Percentiles rank a stretch among this genome's conserved stretches.
phyloP scores from a whole-genome alignment of 2,797 vertebrate genomes.

The Eulemur coronatus region DNA sequence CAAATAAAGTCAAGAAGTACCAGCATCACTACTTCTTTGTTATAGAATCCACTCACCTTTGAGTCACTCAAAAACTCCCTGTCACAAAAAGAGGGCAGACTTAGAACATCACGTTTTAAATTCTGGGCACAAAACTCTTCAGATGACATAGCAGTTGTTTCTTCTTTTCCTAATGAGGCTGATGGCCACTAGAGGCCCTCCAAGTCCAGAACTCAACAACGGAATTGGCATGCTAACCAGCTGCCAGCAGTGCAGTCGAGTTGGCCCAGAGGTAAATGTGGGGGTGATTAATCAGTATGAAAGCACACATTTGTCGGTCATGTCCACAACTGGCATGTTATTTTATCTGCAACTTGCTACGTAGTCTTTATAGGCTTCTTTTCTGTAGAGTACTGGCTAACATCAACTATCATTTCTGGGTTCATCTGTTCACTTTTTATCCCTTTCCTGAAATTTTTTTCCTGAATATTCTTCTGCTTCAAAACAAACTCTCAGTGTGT shows the following conservation, averaged over 20 bases:
- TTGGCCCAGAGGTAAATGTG: neutral
- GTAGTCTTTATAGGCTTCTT: neutral
- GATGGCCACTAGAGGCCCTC: constrained; percentile 80
- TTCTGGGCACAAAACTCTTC: neutral
- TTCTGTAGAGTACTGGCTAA: neutral
- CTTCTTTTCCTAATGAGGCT: constrained; percentile 21
- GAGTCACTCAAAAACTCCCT: neutral
- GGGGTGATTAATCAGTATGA: neutral
- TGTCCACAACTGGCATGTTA: neutral
- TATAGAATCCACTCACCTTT: neutral
- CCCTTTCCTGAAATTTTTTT: neutral
- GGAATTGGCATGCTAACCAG: neutral
- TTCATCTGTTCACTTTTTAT: constrained; percentile 11
- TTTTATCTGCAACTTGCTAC: neutral
- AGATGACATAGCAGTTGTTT: neutral
- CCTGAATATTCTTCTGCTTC: neutral
- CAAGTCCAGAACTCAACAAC: constrained; percentile 40
- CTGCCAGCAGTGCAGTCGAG: neutral
- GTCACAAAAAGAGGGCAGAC: neutral
- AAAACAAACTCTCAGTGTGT: neutral
- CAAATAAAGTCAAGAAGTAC: neutral
- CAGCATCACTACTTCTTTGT: neutral
- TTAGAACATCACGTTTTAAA: constrained; percentile 24
- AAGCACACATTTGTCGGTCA: neutral
- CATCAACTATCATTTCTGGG: neutral